Base-by-base conservation (phyloP, 92 coral and sea anemone genomes). In the Zoanthus sociatus region DNA sequence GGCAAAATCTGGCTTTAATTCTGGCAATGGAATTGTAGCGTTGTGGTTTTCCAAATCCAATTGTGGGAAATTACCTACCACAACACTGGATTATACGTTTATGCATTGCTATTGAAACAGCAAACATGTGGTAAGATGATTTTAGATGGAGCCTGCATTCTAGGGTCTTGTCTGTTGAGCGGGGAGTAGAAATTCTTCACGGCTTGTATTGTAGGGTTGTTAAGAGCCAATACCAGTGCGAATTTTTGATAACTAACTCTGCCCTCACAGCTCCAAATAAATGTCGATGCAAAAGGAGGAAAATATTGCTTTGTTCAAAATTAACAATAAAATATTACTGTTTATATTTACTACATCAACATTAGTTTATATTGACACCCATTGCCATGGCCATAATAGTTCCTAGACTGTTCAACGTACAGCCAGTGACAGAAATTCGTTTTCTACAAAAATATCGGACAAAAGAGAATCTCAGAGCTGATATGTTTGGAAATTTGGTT, bases 141-240 rank as follows among this genome's bases (percentile, higher is more conserved):
- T 20, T 6, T 61, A 3, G 84, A 15, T 11, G 45, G 17, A 76
- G 46, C 45, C 64, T 76, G 46, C 84, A 71, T 0, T 86, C 51
- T n/a, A 72, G 64, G 9, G 15, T 54, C 18, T 16, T 86, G 11
- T 77, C 84, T 32, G 58, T 72, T 5, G 89, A 79, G 17, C 84
- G 76, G 37, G 89, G 84, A 61, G 71, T 37, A 18, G 84, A 76
- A 37, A 63, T 86, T 60, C 15, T 86, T 45, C 32, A 79, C 2
- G 42, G 64, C 37, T 33, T 33, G 60, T 47, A 26, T 21, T 1
- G 0, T 5, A 63, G 61, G 1, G 51, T 64, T 73, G 55, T 82
- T 5, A 37, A 66, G 53, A 42, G 16, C 89, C 89, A 13, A 20
- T 86, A 15, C 89, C 89, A 45, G 74, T 86, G 5, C 89, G 84